phyloP scores from a whole-genome alignment of 2,113 vertebrate genomes.

The Damaliscus lunatus region DNA sequence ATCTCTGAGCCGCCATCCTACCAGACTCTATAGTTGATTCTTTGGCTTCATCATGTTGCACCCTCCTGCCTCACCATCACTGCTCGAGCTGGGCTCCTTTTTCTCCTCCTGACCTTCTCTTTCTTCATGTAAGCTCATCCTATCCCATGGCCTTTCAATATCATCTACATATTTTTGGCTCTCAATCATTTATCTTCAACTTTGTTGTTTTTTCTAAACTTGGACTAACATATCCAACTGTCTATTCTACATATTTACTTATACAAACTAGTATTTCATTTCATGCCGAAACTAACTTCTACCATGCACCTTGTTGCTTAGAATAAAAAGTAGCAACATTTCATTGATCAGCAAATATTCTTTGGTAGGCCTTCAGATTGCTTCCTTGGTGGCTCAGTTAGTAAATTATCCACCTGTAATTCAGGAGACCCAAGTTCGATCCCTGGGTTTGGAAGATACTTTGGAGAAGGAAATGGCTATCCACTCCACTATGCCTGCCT shows the following conservation, averaged over 20 bases:
- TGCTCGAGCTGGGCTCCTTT: neutral
- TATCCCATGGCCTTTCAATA: neutral
- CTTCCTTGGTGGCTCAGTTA: neutral
- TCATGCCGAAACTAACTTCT: neutral
- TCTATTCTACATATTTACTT: neutral
- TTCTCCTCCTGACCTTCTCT: neutral
- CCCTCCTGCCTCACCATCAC: neutral
- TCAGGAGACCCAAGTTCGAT: neutral
- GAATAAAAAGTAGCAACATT: neutral
- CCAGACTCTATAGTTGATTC: neutral
- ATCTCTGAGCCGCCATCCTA: no score
- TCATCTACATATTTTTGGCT: neutral
- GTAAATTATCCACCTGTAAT: neutral
- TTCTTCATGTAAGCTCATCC: neutral
- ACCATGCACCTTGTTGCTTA: neutral
- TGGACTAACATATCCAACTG: neutral
- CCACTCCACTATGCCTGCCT: neutral
- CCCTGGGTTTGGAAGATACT: neutral
- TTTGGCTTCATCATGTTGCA: neutral
- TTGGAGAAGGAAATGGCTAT: neutral
- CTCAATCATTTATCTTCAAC: neutral
- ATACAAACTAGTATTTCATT: neutral
- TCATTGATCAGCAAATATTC: neutral
- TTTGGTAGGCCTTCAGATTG: neutral
- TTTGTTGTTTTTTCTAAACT: neutral